These are phyloP conservation scores for Tauraco hartlaubi DNA, from an alignment of 2,797 vertebrate genomes.

Conservation along the genomic window DNA sequence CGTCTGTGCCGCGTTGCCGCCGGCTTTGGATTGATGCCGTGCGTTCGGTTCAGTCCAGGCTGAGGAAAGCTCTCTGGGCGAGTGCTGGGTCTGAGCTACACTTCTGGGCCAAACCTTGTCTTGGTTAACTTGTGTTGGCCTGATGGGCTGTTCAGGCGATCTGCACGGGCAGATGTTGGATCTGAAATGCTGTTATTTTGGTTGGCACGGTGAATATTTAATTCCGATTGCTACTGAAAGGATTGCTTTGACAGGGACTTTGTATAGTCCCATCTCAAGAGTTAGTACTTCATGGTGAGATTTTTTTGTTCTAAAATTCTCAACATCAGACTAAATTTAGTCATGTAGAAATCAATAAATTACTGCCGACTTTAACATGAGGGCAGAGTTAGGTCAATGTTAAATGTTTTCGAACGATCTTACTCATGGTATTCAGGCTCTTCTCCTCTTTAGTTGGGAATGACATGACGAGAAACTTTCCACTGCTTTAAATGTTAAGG, in stretches of 20 bases:
- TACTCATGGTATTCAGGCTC: neutral
- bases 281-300: neutral
- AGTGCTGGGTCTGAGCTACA: neutral
- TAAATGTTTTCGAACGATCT: constrained; percentile 17
- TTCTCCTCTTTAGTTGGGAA: neutral
- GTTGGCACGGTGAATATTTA: neutral
- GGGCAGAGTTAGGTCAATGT: neutral
- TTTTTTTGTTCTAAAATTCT: constrained; percentile 10
- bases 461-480: constrained; percentile 8
- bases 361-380: neutral
- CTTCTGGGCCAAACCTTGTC: neutral
- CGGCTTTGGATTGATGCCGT: neutral
- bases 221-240: neutral
- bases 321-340: constrained; percentile 22
- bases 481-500: constrained; percentile 40
- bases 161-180: neutral
- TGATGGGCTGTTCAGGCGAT: neutral
- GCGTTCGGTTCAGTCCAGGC: fast-evolving
- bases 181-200: neutral
- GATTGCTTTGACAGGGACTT: neutral
- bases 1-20: fast-evolving
- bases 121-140: neutral
- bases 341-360: neutral
- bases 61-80: neutral
- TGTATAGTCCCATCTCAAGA: neutral